phyloP scores from a whole-genome alignment of 2,888 invertebrate species.

The Drosophila kanekoi region DNA sequence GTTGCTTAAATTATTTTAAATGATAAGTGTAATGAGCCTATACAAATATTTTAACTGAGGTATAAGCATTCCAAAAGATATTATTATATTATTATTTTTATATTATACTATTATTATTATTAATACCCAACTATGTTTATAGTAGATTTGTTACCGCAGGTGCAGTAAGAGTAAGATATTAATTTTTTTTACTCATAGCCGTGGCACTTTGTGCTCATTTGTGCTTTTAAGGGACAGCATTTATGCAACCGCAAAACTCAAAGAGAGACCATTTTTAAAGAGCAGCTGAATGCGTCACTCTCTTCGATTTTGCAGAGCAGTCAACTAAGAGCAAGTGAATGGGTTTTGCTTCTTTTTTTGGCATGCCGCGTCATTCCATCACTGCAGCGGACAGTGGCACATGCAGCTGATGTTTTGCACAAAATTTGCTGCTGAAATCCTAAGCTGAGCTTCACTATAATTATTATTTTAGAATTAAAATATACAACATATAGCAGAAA shows the following conservation, averaged over 20 bases:
- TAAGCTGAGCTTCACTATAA: not conserved
- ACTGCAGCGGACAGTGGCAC: constrained; percentile 39
- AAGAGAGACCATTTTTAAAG: constrained; percentile 11
- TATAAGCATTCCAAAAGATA: too few species aligned
- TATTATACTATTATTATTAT: not conserved
- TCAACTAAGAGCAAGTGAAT: constrained; percentile 30
- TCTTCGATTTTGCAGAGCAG: constrained; percentile 39
- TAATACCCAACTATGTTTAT: too few species aligned
- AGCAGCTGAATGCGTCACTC: constrained; percentile 14
- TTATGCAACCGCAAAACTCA: constrained; percentile 26
- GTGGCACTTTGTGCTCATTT: constrained; percentile 3
- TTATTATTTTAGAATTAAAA: not conserved
- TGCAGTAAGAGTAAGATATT: too few species aligned
- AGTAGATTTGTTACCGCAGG: too few species aligned
- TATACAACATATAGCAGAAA: not conserved
- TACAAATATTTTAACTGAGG: too few species aligned
- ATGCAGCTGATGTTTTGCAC: not conserved
- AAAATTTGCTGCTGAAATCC: not conserved
- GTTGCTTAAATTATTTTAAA: too few species aligned
- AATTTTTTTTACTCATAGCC: not conserved
- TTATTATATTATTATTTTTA: not conserved
- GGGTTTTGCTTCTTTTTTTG: constrained; percentile 20
- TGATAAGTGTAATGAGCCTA: too few species aligned
- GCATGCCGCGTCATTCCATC: constrained; percentile 47
- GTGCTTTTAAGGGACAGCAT: constrained; percentile 17